A percentile compares a stretch with the other conserved stretches of the same genome.
phyloP scores from a whole-genome alignment of 2,888 invertebrate species.

The Dryocosmus kuriphilus region DNA sequence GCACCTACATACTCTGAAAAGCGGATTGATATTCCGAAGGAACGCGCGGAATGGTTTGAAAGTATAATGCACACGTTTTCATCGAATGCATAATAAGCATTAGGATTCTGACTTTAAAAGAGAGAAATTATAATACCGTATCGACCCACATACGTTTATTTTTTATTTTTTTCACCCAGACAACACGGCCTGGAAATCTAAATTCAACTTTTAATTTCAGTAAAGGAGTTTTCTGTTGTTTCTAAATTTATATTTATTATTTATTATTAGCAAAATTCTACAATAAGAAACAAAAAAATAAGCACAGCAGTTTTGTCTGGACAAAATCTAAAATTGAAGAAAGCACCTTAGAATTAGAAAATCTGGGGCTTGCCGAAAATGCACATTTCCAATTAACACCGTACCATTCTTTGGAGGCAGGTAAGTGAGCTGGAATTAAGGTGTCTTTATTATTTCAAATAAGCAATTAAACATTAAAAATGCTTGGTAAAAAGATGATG shows the following conservation, averaged over 20 bases:
- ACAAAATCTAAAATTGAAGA: constrained; percentile 23
- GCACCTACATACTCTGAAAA: constrained; percentile 32
- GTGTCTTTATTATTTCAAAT: constrained; percentile 21
- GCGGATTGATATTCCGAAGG: constrained; percentile 12
- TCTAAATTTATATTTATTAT: neutral
- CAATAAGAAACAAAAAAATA: neutral
- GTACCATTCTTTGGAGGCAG: constrained; percentile 40
- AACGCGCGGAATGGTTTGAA: constrained; percentile 15
- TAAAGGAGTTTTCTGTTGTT: neutral
- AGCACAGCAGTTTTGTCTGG: constrained; percentile 41
- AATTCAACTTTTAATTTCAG: neutral
- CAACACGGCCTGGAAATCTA: neutral
- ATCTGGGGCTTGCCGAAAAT: constrained; percentile 32
- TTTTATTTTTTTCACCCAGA: constrained; percentile 2
- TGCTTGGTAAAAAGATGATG: constrained; percentile 19
- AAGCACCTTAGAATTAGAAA: constrained; percentile 9
- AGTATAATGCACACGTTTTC: constrained; percentile 37
- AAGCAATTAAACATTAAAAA: constrained; percentile 6
- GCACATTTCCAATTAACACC: constrained; percentile 58
- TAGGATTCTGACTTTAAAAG: constrained; percentile 13
- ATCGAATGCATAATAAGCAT: constrained; percentile 24
- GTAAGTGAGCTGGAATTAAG: constrained; percentile 33
- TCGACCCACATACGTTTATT: constrained; percentile 10
- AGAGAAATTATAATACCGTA: constrained; percentile 23
- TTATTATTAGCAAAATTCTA: neutral